A percentile compares a stretch with the other conserved stretches of the same genome.
phyloP scores from a whole-genome alignment of 2,797 vertebrate species.

The Decapterus maruadsi region DNA sequence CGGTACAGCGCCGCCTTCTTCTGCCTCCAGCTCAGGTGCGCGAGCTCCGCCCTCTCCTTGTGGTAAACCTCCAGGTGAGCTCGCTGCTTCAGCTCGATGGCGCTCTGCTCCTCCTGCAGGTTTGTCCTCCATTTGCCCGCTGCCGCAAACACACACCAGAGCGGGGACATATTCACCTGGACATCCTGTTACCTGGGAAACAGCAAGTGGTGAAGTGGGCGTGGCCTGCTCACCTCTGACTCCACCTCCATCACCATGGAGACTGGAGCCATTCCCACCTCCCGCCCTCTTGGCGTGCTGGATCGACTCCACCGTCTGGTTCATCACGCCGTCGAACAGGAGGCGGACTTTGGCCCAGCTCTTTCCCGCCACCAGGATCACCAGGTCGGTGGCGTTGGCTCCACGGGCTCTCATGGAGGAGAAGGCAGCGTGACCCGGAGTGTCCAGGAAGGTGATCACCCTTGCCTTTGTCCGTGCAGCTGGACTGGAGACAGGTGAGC shows the following conservation, averaged over 20 bases:
- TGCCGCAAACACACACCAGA: slow-evolving; percentile 43
- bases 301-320: slow-evolving; percentile 97
- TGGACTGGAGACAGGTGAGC: no score
- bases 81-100: slow-evolving; percentile 87
- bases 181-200: no score
- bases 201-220: no score
- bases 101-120: slow-evolving; percentile 83
- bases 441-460: slow-evolving; percentile 82
- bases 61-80: slow-evolving; percentile 87
- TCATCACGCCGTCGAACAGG: slow-evolving; percentile 89
- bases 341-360: slow-evolving; percentile 95
- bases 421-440: no score
- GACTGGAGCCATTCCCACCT: no score
- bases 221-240: no score
- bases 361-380: slow-evolving; percentile 93
- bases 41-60: slow-evolving; percentile 79
- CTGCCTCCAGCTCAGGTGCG: slow-evolving; percentile 89
- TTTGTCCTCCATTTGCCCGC: no score
- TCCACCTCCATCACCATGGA: no score
- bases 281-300: no score
- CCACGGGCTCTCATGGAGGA: no score
- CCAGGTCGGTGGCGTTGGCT: no score
- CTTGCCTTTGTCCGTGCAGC: slow-evolving; percentile 93
- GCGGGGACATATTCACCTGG: no score
- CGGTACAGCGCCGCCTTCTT: slow-evolving; percentile 82